Evolutionary conservation across 2,113 vertebrate genomes (phyloP), one percentile per base, ranked within the genome.

Genomic region (Mobula birostris): DNA sequence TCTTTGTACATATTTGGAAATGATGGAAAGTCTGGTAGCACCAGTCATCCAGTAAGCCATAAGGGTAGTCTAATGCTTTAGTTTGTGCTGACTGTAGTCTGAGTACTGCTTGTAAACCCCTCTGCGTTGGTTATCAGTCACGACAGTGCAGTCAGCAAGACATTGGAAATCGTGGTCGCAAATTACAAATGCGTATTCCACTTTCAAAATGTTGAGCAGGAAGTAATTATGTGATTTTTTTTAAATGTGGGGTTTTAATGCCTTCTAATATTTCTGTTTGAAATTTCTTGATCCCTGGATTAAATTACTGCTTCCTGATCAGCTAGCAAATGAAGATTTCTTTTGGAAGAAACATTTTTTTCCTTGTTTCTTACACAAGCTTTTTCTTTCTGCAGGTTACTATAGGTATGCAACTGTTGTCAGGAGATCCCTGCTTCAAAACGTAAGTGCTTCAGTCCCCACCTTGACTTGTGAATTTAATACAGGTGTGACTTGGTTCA

Each of bases 371-470:
- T 66, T 32, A 32, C 24, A 12, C 48, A 74, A 93, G 1, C 17
- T 82, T 2, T 68, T 68, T 94, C 94, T 83, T 63, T 0, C 40
- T 88, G 0, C 95, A 99, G 99, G 98, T 99, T 95, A 99, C 97
- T 0, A 99, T 99, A 0, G 98, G 98, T 94, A 99, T 99, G 98
- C 98, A 98, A 61, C 97, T 99, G 61, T 97, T 99, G 0, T 99
- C 99, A 0, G 99, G 99, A 95, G 99, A 99, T 94, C 99, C 99
- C 5, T 99, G 99, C 96, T 99, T 99, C 95, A 99, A 99, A 97
- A 99, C 98, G 99, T 99, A 96, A 98, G 98, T 98, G 40, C 74
- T 93, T 74, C n/a, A 90, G 2, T n/a, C 8, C 15, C 9, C n/a
- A 15, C 61, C 32, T 82, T 90, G n/a, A 5, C 6, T n/a, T 32